phyloP scores from a whole-genome alignment of 30 jellyfish, hydroid and myxozoan species.

The Phacellophora camtschatica region DNA sequence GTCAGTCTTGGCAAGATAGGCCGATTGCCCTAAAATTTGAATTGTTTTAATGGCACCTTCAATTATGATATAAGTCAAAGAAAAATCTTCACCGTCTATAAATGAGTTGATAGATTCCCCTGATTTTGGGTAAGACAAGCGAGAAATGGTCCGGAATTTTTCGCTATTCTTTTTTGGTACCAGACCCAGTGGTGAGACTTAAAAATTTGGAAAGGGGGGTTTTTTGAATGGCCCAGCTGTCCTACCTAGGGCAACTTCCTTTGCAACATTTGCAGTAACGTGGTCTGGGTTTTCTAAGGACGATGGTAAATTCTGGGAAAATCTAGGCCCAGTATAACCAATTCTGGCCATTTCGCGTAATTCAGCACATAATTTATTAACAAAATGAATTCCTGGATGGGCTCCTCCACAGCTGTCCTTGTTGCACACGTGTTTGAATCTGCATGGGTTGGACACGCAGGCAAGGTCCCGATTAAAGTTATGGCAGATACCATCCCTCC shows the following conservation, averaged over 20 bases:
- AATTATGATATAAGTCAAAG: background rate
- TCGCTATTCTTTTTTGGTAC: background rate
- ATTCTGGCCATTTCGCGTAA: background rate
- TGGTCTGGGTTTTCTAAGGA: background rate
- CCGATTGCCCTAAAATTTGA: background rate
- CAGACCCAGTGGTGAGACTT: constrained; percentile 2
- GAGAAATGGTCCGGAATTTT: background rate
- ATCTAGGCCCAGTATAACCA: background rate
- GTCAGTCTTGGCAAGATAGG: constrained; percentile 9
- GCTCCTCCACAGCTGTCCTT: no score
- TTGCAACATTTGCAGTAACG: background rate
- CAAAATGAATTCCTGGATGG: no score
- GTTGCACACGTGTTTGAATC: no score
- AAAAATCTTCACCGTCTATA: background rate
- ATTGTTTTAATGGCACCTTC: background rate
- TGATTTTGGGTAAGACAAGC: background rate
- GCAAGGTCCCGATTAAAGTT: no score
- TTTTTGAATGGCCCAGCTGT: constrained; percentile 6
- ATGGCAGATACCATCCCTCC: no score
- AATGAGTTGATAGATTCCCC: background rate
- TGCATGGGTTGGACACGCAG: no score
- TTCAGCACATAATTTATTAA: no score
- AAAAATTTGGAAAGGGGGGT: background rate
- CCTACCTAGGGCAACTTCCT: background rate
- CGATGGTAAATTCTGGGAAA: background rate